These are phyloP conservation scores for Eristalis pertinax DNA, from an alignment of 2,888 invertebrate species.

Conservation along the genomic window DNA sequence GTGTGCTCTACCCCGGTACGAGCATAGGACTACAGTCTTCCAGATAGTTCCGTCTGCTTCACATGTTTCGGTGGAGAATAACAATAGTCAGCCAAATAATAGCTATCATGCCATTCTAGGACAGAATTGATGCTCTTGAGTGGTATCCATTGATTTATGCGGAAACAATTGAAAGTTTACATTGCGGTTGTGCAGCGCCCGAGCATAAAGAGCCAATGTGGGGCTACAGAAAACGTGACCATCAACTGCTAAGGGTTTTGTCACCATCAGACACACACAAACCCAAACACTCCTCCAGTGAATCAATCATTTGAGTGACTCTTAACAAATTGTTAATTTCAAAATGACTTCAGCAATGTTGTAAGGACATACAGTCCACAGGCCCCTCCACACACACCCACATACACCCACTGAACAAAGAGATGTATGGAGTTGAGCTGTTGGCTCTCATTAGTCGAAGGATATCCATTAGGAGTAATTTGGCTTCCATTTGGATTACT, in stretches of 20 bases:
- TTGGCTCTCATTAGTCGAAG: slow-evolving; percentile 65
- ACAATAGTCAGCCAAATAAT: slow-evolving; percentile 60
- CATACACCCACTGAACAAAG: background rate
- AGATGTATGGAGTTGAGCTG: slow-evolving; percentile 15
- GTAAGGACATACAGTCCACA: background rate
- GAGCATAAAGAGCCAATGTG: background rate
- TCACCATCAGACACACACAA: slow-evolving; percentile 14
- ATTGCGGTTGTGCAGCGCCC: slow-evolving; percentile 17
- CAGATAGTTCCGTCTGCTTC: slow-evolving; percentile 18
- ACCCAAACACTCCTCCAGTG: slow-evolving; percentile 39
- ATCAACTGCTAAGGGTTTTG: slow-evolving; percentile 31
- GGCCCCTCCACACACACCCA: background rate
- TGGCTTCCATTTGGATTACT: slow-evolving; percentile 64
- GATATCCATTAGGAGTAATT: slow-evolving; percentile 70
- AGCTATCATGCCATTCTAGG: slow-evolving; percentile 57
- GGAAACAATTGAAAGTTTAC: slow-evolving; percentile 49
- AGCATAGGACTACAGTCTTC: background rate
- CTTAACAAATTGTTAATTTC: slow-evolving; percentile 55
- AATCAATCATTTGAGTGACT: slow-evolving; percentile 62
- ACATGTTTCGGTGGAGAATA: slow-evolving; percentile 54
- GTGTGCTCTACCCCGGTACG: slow-evolving; percentile 16
- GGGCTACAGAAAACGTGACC: slow-evolving; percentile 21
- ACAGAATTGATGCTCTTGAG: slow-evolving; percentile 52
- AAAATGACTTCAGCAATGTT: slow-evolving; percentile 46
- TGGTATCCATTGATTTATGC: slow-evolving; percentile 56